Conservation (phyloP, 2,797 vertebrate species). For the Oreochromis mossambicus region DNA sequence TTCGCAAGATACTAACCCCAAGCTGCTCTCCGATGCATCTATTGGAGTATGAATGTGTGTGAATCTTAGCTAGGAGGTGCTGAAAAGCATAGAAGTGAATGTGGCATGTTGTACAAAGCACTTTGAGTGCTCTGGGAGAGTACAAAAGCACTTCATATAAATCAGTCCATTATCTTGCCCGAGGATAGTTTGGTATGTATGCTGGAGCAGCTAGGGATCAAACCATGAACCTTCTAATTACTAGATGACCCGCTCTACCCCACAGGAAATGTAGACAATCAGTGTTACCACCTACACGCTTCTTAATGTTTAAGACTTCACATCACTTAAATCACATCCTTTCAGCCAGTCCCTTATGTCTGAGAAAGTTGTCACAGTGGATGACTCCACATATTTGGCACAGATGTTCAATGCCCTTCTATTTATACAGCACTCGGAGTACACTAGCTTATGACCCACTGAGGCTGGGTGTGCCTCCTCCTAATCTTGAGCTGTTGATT, state of each 20-base stretch:
- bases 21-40: not conserved
- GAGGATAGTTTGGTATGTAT: not conserved
- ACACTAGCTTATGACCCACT: not conserved
- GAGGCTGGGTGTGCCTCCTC: not conserved
- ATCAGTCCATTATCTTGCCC: not conserved
- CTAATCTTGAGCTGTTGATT: not conserved
- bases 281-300: not conserved
- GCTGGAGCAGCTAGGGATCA: accelerated
- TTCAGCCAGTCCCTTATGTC: not conserved
- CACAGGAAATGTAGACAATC: not conserved
- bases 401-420: not conserved
- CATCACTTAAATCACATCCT: not conserved
- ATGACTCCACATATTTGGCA: not conserved
- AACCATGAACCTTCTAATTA: not conserved
- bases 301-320: not conserved
- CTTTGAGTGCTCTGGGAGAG: not conserved
- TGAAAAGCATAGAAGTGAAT: not conserved
- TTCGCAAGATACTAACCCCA: not conserved
- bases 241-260: not conserved
- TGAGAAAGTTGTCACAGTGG: not conserved
- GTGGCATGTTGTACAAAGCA: not conserved
- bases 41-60: not conserved
- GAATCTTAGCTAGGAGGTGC: not conserved
- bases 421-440: not conserved
- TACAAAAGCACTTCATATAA: not conserved